Evolutionary conservation across 1,140 invertebrate species (phyloP).

Genomic region (Venustaconcha ellipsiformis): DNA sequence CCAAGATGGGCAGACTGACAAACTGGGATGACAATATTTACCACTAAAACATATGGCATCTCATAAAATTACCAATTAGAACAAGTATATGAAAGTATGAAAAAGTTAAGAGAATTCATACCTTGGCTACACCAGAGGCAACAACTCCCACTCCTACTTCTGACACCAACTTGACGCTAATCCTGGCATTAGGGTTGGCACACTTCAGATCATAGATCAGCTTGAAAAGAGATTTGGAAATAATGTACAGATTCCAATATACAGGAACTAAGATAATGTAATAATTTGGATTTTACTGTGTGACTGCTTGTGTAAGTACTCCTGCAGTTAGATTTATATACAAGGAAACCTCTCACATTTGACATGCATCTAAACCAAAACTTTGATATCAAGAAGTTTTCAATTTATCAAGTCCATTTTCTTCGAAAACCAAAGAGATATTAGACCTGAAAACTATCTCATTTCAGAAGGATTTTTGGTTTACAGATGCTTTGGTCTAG

Average conservation of each 20-base stretch:
- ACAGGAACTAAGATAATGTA: too few species aligned
- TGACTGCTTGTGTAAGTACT: not conserved
- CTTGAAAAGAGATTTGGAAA: constrained; percentile 53
- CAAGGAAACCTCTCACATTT: not conserved
- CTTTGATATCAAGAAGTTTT: not conserved
- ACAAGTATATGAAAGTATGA: too few species aligned
- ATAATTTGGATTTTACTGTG: too few species aligned
- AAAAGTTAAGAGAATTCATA: constrained; percentile 59
- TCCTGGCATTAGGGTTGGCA: constrained; percentile 93
- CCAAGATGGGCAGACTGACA: too few species aligned
- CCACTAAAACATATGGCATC: too few species aligned
- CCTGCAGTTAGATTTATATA: not conserved
- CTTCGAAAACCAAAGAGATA: not conserved
- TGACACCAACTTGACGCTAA: constrained; percentile 98
- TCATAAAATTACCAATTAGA: too few species aligned
- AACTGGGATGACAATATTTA: too few species aligned
- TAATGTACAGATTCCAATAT: constrained; percentile 3
- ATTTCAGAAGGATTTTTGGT: too few species aligned
- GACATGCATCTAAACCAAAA: not conserved
- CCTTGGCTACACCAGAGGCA: constrained; percentile 97
- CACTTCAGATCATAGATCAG: constrained; percentile 99
- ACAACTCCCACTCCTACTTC: constrained; percentile 99
- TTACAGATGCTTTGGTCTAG: too few species aligned
- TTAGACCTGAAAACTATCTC: too few species aligned
- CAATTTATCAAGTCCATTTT: not conserved